Evolutionary conservation across 2,113 vertebrate species (phyloP), one percentile per base, ranked within the genome.

Genomic region (Caranx melampygus): DNA sequence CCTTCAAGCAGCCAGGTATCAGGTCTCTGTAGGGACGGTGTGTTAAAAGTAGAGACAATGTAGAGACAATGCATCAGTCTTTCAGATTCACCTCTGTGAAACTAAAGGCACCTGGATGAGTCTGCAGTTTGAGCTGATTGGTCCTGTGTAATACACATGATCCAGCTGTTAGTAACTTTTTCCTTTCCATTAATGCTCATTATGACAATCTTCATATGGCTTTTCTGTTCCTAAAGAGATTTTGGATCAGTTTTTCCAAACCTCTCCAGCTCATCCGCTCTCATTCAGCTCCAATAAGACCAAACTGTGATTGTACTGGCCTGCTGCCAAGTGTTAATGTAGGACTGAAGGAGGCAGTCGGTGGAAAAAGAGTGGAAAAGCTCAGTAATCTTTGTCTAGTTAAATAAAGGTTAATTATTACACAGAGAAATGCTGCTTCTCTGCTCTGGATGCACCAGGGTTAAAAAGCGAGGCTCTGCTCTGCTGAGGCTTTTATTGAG

Each of bases 401-500:
- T 79, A 73, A 82, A 87, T 71, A 89, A 60, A 75, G 76, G 88
- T 87, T 89, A 89, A 89, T 89, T 60, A 85, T 83, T 85, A 89
- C n/a, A 64, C 75, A 58, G 49, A 47, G 26, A 70, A 9, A 59
- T 35, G 35, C 44, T 69, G 5, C 49, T 59, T 59, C 55, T 67
- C n/a, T 2, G 37, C 54, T 77, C 44, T 34, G 37, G 0, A 62
- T 20, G 5, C 51, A 55, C n/a, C 57, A 4, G 69, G 65, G 54
- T 18, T 40, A 6, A 67, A 57, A 73, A 34, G 34, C 0, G 44
- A 35, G 35, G 18, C 51, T 33, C 51, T 13, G 65, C 57, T 33
- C 14, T 42, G 59, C 21, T 47, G 44, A 67, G 7, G 35, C 42
- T 34, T 64, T 45, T 5, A 51, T n/a, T 62, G 20, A 75, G 21